Conservation (phyloP, 37 sponge, comb jelly and placozoan species). For the Hormiphora californensis region DNA sequence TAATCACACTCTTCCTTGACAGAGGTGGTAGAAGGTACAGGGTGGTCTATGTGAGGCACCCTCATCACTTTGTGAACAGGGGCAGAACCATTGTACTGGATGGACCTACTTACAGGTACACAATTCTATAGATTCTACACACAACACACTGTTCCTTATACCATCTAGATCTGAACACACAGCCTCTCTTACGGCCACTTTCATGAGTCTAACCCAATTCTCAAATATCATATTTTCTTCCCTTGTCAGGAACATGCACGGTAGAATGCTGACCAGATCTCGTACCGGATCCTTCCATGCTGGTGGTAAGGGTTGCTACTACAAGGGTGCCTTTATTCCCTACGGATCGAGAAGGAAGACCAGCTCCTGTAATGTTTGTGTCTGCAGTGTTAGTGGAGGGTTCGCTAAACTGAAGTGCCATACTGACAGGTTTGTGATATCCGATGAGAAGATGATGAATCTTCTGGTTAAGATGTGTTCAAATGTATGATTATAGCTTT, state of each 20-base stretch:
- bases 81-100: not conserved
- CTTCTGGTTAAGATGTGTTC: too few species aligned
- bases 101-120: not conserved
- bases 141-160: not conserved
- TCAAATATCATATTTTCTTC: too few species aligned
- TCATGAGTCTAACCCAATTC: too few species aligned
- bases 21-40: not conserved
- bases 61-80: not conserved
- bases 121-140: not conserved
- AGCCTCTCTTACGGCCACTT: too few species aligned
- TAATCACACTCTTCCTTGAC: not conserved
- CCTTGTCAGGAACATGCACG: not conserved
- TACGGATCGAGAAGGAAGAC: not conserved
- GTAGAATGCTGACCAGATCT: not conserved
- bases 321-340: not conserved
- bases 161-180: too few species aligned
- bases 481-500: too few species aligned
- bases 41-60: not conserved
- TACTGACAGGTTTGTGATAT: not conserved
- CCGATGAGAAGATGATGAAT: too few species aligned
- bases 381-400: not conserved
- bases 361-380: not conserved
- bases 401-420: not conserved
- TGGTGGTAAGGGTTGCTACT: constrained; percentile 32
- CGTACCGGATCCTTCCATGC: too few species aligned